Evolutionary conservation across 37 sponge, comb jelly and placozoan genomes (phyloP), one percentile per base, ranked within the genome.

Genomic region (Tethya wilhelma): DNA sequence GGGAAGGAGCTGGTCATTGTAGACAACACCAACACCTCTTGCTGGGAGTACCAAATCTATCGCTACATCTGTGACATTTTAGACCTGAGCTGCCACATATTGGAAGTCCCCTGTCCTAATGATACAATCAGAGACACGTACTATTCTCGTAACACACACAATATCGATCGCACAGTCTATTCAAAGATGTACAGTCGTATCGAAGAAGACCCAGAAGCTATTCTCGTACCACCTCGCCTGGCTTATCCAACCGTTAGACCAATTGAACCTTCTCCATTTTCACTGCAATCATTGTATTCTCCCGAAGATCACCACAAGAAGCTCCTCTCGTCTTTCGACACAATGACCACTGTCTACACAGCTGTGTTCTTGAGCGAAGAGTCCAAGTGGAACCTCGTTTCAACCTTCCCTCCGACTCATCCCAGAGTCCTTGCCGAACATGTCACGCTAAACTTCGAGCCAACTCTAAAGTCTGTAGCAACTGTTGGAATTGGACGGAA

Each of bases 11-110:
- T 92, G 0, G 49, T 96, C 30, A 49, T 96, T 37, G 73, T 96
- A 55, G 93, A 96, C 82, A 96, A 96, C 74, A 96, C 93, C 28
- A 89, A 96, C 56, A 67, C 83, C 38, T 80, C 83, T 33, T 53
- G 58, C 8, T 96, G 96, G 96, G 90, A 92, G 71, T 96, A 96
- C 69, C 9, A 58, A 32, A 58, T 89, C 0, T 96, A 89, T 65
- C 56, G 34, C 44, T 86, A 77, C 63, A 31, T 96, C 34, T 82
- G 77, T 3, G 32, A 73, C 17, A 32, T 89, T 30, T 56, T 86
- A 9, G 90, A 88, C 12, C 40, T 73, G 31, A 29, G 39, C 26
- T 74, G 29, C 34, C 66, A 74, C 33, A 55, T 96, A 8, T 62
- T 96, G 41, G 93, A 96, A 53, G 62, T 96, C 17, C 84, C 87